These are phyloP conservation scores for Meloidogyne floridensis DNA, from an alignment of 1,140 invertebrate genomes.

Conservation along the genomic window DNA sequence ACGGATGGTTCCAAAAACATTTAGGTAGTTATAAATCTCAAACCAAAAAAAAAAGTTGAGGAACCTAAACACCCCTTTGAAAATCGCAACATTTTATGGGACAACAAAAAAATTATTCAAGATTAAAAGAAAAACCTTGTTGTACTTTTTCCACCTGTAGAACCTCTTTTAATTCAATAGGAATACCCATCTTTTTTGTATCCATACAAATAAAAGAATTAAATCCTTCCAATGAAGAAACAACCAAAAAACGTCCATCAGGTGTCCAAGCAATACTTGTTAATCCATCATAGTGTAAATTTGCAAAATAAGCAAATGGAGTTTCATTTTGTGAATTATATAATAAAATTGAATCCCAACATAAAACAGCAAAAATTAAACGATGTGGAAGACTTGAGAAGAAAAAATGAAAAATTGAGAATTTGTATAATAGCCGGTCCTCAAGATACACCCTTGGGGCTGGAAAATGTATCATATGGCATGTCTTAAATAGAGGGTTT, in stretches of 20 bases:
- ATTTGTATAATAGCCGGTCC: too few species aligned
- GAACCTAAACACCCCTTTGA: too few species aligned
- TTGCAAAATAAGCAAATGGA: constrained; percentile 47
- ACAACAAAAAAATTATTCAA: not conserved
- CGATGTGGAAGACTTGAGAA: constrained; percentile 45
- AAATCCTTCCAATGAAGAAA: constrained; percentile 53
- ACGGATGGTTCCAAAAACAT: too few species aligned
- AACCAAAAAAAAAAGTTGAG: too few species aligned
- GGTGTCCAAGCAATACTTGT: constrained; percentile 52
- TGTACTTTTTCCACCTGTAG: not conserved
- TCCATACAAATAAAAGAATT: constrained; percentile 45
- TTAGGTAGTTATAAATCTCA: too few species aligned
- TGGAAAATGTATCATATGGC: too few species aligned
- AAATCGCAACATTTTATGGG: too few species aligned
- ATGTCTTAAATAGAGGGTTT: too few species aligned
- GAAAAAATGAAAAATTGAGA: not conserved
- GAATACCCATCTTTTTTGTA: constrained; percentile 4
- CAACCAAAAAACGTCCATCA: constrained; percentile 43
- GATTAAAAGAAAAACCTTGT: not conserved
- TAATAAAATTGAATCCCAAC: constrained; percentile 46
- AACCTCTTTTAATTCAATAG: not conserved
- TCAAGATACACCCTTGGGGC: too few species aligned
- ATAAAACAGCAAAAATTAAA: constrained; percentile 51
- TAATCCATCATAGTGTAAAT: constrained; percentile 49
- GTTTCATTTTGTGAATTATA: constrained; percentile 49